Evolutionary conservation across 2,888 invertebrate species (phyloP), one percentile per base, ranked within the genome.

Genomic region (Scaptomyza cyrtandrae): DNA sequence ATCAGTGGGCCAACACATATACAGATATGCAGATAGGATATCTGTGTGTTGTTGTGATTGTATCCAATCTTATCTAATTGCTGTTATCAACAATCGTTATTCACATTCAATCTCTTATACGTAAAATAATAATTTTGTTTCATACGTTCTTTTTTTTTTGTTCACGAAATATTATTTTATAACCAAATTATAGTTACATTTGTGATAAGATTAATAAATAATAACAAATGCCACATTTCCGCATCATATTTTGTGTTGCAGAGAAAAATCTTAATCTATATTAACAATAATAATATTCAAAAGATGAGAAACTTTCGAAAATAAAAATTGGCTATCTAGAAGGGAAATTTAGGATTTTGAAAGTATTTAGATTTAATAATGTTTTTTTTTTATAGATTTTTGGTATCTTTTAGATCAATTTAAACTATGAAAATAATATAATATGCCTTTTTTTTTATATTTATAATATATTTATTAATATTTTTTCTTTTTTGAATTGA

Each of bases 141-240:
- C 9, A 10, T 59, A 35, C 10, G 29, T 59, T 35, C 50, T 11
- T 54, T 10, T 9, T 10, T 9, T 33, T 33, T 2, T 2, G 9
- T 29, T 31, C 31, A 27, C 54, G 16, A 63, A 54, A 56, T 43
- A 41, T 6, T 1, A 37, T 43, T 0, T 14, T 3, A 35, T 13
- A 5, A 19, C 5, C 43, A 56, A 81, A 71, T 76, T 81, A 73
- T 67, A 88, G 70, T 81, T 75, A 66, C 69, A 69, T 59, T 70
- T 48, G 5, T 31, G 76, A 87, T 76, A 65, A 85, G 79, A 78
- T 71, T 62, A 58, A 13, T 11, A 33, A n/a, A 24, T 27, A 48
- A 57, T 35, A 37, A 19, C 16, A 29, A 13, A 39, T 41, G n/a
- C 27, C 59, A 35, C 43, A 44, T 9, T 49, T 19, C 33, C 19